Evolutionary conservation across 1,140 invertebrate genomes (phyloP).

Genomic region (Leucophenga varia): DNA sequence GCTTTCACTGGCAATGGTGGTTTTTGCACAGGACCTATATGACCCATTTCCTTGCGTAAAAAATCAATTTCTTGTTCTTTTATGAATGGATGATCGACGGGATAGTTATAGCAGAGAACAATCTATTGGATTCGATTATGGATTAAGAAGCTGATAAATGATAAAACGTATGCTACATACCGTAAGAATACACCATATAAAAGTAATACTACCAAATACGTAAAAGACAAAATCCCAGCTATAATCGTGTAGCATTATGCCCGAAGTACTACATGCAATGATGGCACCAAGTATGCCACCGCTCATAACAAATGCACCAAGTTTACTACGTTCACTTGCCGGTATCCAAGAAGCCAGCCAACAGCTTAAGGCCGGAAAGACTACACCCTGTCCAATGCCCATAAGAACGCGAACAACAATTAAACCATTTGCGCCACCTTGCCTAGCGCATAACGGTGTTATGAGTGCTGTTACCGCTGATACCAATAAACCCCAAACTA

Average conservation of each 20-base stretch:
- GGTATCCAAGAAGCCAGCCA: slow-evolving; percentile 68
- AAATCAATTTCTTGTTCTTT: slow-evolving; percentile 67
- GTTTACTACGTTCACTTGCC: slow-evolving; percentile 65
- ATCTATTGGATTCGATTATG: not conserved
- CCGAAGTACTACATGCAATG: slow-evolving; percentile 67
- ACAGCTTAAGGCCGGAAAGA: slow-evolving; percentile 71
- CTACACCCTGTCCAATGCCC: slow-evolving; percentile 70
- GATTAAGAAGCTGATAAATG: no score
- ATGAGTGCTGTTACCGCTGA: slow-evolving; percentile 9
- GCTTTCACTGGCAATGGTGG: slow-evolving; percentile 60
- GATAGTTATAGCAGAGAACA: slow-evolving; percentile 61
- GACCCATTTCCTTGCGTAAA: slow-evolving; percentile 56
- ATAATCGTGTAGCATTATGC: slow-evolving; percentile 63
- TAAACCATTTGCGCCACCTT: slow-evolving; percentile 60
- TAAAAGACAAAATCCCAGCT: slow-evolving; percentile 77
- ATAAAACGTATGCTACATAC: slow-evolving; percentile 55
- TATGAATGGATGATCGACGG: slow-evolving; percentile 70
- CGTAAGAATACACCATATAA: slow-evolving; percentile 72
- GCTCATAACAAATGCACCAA: slow-evolving; percentile 70
- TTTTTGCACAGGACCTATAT: not conserved
- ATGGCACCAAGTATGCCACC: slow-evolving; percentile 71
- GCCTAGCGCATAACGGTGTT: slow-evolving; percentile 5
- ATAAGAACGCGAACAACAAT: slow-evolving; percentile 65
- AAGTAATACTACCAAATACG: slow-evolving; percentile 69
- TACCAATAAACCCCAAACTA: slow-evolving; percentile 11